Conservation (phyloP, 2,888 invertebrate species). For the Apodemia hepburni region DNA sequence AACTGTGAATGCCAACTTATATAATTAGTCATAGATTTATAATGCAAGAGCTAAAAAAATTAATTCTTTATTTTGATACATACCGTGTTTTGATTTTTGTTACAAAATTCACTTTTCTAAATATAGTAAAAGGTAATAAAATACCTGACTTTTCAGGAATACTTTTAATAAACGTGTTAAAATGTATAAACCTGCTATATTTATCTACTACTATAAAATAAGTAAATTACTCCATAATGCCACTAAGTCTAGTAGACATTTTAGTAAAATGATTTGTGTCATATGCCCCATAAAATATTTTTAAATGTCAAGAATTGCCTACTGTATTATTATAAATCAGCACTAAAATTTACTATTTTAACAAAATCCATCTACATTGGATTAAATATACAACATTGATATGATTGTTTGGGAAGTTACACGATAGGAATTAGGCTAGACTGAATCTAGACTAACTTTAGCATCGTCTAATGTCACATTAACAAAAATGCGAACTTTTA, state of each 20-base stretch:
- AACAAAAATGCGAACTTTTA: constrained; percentile 45
- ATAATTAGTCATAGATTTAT: no score
- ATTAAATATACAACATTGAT: constrained; percentile 28
- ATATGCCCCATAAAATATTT: neutral
- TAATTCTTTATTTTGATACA: no score
- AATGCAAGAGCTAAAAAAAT: no score
- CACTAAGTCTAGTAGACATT: constrained; percentile 1
- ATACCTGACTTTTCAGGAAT: no score
- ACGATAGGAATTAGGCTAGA: constrained; percentile 24
- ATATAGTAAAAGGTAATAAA: no score
- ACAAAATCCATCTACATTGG: constrained; percentile 24
- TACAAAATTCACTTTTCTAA: no score
- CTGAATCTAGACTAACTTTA: constrained; percentile 38
- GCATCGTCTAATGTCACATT: constrained; percentile 19
- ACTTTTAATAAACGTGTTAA: no score
- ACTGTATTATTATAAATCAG: constrained; percentile 25
- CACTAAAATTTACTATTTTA: constrained; percentile 22
- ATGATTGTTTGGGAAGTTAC: constrained; percentile 26
- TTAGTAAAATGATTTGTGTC: neutral
- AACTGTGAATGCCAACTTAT: no score
- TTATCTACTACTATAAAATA: no score
- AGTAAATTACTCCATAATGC: no score
- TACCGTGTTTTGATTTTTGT: no score
- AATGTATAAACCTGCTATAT: no score
- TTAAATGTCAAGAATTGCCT: constrained; percentile 15